Base-by-base conservation (phyloP, 2,888 invertebrate species). In the Sphinx pinastri region DNA sequence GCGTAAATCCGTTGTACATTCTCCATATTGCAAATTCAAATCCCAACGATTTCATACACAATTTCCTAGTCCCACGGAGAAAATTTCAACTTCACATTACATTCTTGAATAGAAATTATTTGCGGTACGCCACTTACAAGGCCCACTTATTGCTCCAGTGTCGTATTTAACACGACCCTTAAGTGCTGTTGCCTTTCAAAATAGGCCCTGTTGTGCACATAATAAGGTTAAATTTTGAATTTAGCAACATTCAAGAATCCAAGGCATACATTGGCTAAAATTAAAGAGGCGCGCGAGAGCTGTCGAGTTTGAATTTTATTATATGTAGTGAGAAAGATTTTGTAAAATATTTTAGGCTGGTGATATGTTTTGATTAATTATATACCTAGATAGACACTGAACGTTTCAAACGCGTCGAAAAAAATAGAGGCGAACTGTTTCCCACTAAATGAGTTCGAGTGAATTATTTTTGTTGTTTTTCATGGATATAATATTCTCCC, bases 91-190 rank as follows among this genome's bases (percentile, higher is more conserved):
- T 19, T 49, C 63, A 25, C 63, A 19, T 63, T 63, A 63, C 49
- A 71, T 72, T 31, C 6, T 31, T 74, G 71, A 75, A 74, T 71
- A 71, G 31, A 70, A 71, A 74, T 71, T 72, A 73, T 71, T 75
- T 71, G 70, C 69, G 68, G 14, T 68, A 67, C 69, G 71, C 45
- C 68, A 71, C 71, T 72, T 69, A 71, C 63, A 58, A 52, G 67
- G 60, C 60, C 70, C 70, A 11, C 55, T 31, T 68, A 69, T 54
- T 52, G 31, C 25, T 69, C 58, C 31, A 68, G 47, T 67, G 47
- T 69, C 70, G 68, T 58, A 69, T 70, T 68, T 58, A 49, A 49
- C 51, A 58, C 68, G 25, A 54, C 67, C 59, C 67, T 68, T 55
- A 57, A 12, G 19, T 25, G 57, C 11, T 25, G 12, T 57, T 57